Evolutionary conservation across 37 sponge, comb jelly and placozoan species (phyloP).

Genomic region (Amphimedon queenslandica): DNA sequence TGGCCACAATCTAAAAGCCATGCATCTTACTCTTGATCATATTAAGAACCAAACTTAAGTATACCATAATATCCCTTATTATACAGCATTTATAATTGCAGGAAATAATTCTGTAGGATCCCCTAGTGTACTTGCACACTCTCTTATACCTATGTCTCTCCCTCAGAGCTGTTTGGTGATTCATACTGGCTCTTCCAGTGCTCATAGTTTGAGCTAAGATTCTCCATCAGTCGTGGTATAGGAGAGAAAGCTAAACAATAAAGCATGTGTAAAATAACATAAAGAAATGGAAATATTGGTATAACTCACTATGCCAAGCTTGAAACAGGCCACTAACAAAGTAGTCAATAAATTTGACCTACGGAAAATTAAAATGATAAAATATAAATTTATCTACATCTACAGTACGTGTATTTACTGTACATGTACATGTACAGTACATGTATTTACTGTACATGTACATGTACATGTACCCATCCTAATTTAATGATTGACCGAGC

Average conservation of each 20-base stretch:
- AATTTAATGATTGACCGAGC: not conserved
- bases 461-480: not conserved
- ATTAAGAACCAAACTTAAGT: too few species aligned
- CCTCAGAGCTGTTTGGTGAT: not conserved
- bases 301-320: slow-evolving; percentile 80
- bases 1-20: too few species aligned
- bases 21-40: too few species aligned
- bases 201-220: slow-evolving; percentile 55
- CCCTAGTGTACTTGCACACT: too few species aligned
- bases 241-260: too few species aligned
- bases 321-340: slow-evolving; percentile 76
- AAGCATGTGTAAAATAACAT: too few species aligned
- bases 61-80: too few species aligned
- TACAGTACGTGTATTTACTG: too few species aligned
- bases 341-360: slow-evolving; percentile 82
- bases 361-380: not conserved
- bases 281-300: too few species aligned
- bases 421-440: slow-evolving; percentile 1
- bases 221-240: slow-evolving; percentile 43
- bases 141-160: not conserved
- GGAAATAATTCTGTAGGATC: too few species aligned
- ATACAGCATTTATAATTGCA: too few species aligned
- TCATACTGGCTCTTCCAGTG: slow-evolving; percentile 51
- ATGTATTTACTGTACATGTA: not conserved
- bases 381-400: not conserved